Evolutionary conservation across 2,797 vertebrate genomes (phyloP).

Genomic region (Dermochelys coriacea): DNA sequence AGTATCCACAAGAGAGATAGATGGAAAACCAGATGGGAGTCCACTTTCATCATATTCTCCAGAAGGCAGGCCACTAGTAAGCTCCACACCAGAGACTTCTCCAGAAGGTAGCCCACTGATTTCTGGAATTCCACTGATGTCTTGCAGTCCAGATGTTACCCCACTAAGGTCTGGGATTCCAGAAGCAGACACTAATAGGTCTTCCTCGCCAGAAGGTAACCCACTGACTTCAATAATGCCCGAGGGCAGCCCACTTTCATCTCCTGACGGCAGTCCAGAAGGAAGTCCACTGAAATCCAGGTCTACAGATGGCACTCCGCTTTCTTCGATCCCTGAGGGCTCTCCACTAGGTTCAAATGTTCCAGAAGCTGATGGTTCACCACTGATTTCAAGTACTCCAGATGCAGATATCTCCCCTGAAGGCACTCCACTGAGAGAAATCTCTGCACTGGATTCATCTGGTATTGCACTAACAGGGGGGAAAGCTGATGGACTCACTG

Average conservation of each 20-base stretch:
- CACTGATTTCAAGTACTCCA: conserved; percentile 55
- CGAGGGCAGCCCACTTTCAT: conserved; percentile 72
- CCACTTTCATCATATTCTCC: conserved; percentile 82
- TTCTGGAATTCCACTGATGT: conserved; percentile 80
- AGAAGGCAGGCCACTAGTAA: conserved; percentile 77
- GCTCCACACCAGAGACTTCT: conserved; percentile 80
- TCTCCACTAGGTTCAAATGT: conserved; percentile 65
- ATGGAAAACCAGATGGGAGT: conserved; percentile 81
- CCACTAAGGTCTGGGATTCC: conserved; percentile 57
- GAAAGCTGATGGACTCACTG: conserved; percentile 80
- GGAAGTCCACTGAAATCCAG: conserved; percentile 74
- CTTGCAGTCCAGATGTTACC: conserved; percentile 68
- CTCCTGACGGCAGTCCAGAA: conserved; percentile 74
- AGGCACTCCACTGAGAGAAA: background rate
- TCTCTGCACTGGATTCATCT: conserved; percentile 77
- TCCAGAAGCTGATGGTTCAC: conserved; percentile 67
- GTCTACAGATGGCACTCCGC: conserved; percentile 76
- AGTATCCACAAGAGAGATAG: conserved; percentile 79
- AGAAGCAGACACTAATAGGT: conserved; percentile 43
- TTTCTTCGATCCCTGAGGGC: conserved; percentile 71
- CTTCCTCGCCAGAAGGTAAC: conserved; percentile 80
- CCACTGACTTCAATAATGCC: conserved; percentile 71
- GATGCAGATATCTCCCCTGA: conserved; percentile 39
- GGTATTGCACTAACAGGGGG: conserved; percentile 76
- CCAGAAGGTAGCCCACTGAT: conserved; percentile 79